A percentile compares a stretch with the other conserved stretches of the same genome.
These are phyloP conservation scores for Esox masquinongy DNA, from an alignment of 2,797 vertebrate genomes.

Conservation along the genomic window DNA sequence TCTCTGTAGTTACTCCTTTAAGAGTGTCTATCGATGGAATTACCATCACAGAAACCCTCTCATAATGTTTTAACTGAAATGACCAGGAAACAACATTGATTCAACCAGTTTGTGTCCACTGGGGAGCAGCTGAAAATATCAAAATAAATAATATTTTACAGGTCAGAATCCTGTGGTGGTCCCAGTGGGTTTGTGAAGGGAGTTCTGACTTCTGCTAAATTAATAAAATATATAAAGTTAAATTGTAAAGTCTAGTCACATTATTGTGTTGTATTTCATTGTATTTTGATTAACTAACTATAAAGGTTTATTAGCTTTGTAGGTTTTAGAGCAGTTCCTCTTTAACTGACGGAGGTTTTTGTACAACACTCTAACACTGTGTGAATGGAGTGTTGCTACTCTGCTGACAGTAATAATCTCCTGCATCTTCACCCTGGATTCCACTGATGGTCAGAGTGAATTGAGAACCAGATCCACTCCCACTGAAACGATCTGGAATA, in stretches of 20 bases:
- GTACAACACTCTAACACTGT: neutral
- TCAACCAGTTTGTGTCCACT: too few relatives aligned
- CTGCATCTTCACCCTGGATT: neutral
- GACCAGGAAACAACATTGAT: too few relatives aligned
- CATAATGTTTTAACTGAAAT: too few relatives aligned
- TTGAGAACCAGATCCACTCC: neutral
- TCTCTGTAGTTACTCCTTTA: too few relatives aligned
- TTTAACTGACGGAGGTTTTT: too few relatives aligned
- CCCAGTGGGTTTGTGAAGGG: neutral
- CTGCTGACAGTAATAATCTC: constrained; percentile 22
- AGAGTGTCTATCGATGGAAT: too few relatives aligned
- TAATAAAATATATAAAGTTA: neutral
- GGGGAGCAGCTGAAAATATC: neutral
- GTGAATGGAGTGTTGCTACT: neutral
- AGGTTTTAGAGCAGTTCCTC: neutral
- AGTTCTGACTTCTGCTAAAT: neutral
- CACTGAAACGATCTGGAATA: constrained; percentile 20
- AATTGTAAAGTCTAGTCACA: neutral
- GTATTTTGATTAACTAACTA: neutral
- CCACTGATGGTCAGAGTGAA: constrained; percentile 17
- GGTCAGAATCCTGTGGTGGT: neutral
- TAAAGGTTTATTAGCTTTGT: neutral
- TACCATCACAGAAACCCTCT: too few relatives aligned
- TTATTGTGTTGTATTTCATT: neutral
- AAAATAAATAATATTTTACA: neutral